Evolutionary conservation across 2,797 vertebrate species (phyloP).

Genomic region (Lophotriccus pileatus): DNA sequence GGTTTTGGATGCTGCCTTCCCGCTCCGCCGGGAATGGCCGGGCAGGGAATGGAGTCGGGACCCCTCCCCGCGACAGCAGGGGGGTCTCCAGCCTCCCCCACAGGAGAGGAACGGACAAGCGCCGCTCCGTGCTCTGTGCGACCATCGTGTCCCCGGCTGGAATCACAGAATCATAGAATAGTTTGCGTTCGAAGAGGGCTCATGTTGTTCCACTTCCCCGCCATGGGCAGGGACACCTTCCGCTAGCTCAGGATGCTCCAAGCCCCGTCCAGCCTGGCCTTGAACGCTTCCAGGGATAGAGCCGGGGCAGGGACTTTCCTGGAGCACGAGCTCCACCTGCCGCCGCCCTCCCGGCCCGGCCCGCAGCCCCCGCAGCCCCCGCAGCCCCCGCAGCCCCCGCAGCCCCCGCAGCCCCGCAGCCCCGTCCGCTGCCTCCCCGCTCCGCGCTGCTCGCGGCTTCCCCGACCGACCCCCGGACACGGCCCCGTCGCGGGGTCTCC

Average conservation of each 20-base stretch:
- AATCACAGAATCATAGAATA: accelerated
- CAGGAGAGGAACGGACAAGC: neutral
- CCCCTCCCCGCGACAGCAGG: neutral
- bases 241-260: accelerated
- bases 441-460: neutral
- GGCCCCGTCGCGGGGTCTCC: neutral
- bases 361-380: neutral
- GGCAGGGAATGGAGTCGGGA: neutral
- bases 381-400: no score
- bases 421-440: neutral
- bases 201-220: no score
- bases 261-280: neutral
- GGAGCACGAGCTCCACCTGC: conserved; percentile 51
- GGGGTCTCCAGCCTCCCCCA: neutral
- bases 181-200: neutral
- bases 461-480: no score
- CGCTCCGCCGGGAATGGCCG: accelerated
- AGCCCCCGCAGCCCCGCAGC: no score
- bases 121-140: accelerated
- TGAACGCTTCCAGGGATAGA: neutral
- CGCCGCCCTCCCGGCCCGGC: neutral
- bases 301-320: neutral
- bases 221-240: accelerated
- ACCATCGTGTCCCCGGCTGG: neutral
- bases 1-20: neutral